These are phyloP conservation scores for Aleiodes testaceus DNA, from an alignment of 2,888 invertebrate species.

Conservation along the genomic window DNA sequence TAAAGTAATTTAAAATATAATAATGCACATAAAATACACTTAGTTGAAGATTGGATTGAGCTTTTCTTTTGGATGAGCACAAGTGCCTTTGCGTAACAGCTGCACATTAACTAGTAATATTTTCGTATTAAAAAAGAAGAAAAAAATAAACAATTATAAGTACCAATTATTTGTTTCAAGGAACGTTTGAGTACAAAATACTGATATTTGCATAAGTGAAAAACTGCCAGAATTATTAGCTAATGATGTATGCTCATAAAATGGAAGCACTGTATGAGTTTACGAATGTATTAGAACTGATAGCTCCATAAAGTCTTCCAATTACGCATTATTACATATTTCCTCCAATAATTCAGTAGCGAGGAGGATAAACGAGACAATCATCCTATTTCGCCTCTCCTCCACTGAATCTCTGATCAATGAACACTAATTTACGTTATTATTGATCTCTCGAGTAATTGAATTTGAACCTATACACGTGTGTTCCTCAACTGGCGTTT, in stretches of 20 bases:
- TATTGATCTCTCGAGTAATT: slow-evolving; percentile 5
- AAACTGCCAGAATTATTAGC: slow-evolving; percentile 8
- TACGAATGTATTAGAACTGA: slow-evolving; percentile 2
- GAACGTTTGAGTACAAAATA: slow-evolving; percentile 26
- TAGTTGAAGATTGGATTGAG: slow-evolving; percentile 15
- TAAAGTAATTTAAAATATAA: slow-evolving; percentile 7
- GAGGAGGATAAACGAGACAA: neutral
- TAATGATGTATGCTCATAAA: neutral
- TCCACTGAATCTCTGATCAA: neutral
- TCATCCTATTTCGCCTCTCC: too few species aligned
- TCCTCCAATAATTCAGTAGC: neutral
- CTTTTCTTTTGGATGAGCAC: slow-evolving; percentile 25
- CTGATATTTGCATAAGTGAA: slow-evolving; percentile 19
- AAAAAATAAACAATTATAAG: slow-evolving; percentile 11
- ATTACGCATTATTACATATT: neutral
- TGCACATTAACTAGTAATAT: neutral
- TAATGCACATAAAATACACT: slow-evolving; percentile 18
- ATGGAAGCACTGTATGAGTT: slow-evolving; percentile 20
- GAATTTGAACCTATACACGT: slow-evolving; percentile 12
- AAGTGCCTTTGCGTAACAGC: slow-evolving; percentile 16
- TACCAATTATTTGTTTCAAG: slow-evolving; percentile 24
- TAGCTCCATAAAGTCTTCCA: slow-evolving; percentile 7
- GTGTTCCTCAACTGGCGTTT: slow-evolving; percentile 65
- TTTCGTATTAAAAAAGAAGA: neutral
- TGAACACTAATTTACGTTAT: neutral